Evolutionary conservation across 2,888 invertebrate genomes (phyloP).

Genomic region (Oscheius sp.): DNA sequence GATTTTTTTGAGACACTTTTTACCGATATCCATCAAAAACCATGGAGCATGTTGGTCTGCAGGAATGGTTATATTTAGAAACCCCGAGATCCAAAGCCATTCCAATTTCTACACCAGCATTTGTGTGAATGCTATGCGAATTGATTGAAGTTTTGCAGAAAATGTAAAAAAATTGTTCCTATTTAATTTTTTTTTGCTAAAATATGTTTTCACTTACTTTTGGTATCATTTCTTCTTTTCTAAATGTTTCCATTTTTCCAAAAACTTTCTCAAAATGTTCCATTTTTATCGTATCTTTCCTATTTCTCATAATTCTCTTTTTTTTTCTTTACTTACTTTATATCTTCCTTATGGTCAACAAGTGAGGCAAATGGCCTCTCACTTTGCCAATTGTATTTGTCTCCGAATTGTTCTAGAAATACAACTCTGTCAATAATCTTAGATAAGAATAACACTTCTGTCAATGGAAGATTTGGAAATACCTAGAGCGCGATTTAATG

Average conservation of each 20-base stretch:
- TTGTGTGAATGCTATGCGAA: conserved; percentile 68
- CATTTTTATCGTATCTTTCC: conserved; percentile 57
- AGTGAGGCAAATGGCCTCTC: conserved; percentile 56
- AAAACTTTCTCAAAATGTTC: conserved; percentile 65
- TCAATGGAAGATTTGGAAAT: conserved; percentile 68
- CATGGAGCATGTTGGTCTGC: conserved; percentile 66
- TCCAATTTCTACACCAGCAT: conserved; percentile 66
- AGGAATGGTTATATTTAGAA: conserved; percentile 63
- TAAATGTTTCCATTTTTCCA: conserved; percentile 57
- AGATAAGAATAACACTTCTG: conserved; percentile 67
- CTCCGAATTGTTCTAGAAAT: conserved; percentile 62
- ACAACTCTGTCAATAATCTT: conserved; percentile 62
- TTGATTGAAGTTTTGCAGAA: conserved; percentile 68
- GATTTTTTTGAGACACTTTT: background rate
- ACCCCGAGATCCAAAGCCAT: conserved; percentile 63
- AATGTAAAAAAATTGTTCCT: conserved; percentile 56
- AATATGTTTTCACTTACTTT: conserved; percentile 29
- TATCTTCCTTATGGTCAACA: conserved; percentile 59
- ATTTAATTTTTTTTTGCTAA: background rate
- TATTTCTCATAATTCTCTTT: conserved; percentile 14
- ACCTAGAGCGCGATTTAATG: too few relatives aligned
- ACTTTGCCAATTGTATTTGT: conserved; percentile 60
- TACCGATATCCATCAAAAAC: conserved; percentile 64
- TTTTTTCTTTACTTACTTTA: conserved; percentile 34
- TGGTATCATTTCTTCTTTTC: conserved; percentile 55